Conservation (phyloP, 1,140 invertebrate species). For the Dolichoris vasculosae region DNA sequence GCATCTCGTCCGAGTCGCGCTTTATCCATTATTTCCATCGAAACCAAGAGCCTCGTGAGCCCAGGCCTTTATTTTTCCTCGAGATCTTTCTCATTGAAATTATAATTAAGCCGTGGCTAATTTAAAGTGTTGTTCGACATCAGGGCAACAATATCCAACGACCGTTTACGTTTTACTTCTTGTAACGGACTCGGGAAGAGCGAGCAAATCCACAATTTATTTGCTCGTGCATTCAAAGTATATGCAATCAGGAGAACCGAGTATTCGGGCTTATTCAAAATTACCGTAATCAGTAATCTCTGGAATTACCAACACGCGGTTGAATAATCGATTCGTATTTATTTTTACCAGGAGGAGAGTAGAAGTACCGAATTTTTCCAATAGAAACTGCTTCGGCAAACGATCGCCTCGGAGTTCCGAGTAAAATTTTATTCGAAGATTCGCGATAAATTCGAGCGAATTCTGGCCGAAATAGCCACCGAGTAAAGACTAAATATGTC, state of each 20-base stretch:
- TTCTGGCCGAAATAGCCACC: no score
- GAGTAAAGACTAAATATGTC: no score
- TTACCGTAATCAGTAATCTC: no score
- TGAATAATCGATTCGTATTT: neutral
- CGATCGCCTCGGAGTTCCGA: no score
- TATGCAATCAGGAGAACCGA: neutral
- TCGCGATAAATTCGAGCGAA: neutral
- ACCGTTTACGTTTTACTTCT: neutral
- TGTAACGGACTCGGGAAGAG: neutral
- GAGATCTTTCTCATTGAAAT: conserved; percentile 11
- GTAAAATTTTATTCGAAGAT: no score
- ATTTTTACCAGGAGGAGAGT: neutral
- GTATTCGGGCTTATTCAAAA: neutral
- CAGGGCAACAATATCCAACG: neutral
- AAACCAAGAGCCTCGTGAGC: neutral
- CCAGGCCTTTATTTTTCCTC: neutral
- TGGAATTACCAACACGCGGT: neutral
- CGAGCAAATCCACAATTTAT: neutral
- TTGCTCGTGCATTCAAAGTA: neutral
- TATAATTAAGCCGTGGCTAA: conserved; percentile 1
- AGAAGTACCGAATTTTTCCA: neutral
- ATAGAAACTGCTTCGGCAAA: no score
- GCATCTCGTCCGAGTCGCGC: neutral
- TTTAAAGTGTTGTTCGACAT: neutral
- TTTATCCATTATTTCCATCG: neutral